A percentile compares a stretch with the other conserved stretches of the same genome.
Conservation (phyloP, 2,888 invertebrate species). For the Limnephilus marmoratus region DNA sequence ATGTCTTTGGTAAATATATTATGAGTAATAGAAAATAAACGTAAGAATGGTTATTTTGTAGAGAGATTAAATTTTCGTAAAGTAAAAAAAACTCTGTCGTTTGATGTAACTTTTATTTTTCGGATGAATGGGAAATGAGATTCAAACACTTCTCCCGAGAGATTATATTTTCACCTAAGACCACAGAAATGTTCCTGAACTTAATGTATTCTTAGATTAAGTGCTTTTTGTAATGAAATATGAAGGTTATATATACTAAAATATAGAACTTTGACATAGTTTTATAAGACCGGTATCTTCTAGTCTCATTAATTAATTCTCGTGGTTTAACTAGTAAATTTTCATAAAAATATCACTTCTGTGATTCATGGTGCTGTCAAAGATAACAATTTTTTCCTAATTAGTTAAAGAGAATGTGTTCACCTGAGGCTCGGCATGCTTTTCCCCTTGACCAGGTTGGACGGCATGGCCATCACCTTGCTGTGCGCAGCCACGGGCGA, state of each 20-base stretch:
- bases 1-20: neutral
- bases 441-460: constrained; percentile 93
- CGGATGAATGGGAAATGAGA: no score
- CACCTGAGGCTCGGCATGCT: constrained; percentile 98
- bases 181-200: neutral
- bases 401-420: constrained; percentile 67
- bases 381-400: neutral
- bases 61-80: neutral
- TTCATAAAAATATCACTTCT: no score
- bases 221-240: neutral
- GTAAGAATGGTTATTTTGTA: neutral
- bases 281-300: no score
- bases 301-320: no score
- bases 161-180: neutral
- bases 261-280: no score
- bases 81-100: no score
- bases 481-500: constrained; percentile 76
- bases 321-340: no score
- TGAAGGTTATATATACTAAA: no score
- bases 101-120: no score
- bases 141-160: neutral
- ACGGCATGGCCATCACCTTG: constrained; percentile 73
- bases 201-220: neutral
- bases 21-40: no score
- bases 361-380: no score